These are phyloP conservation scores for Haliclona indistincta DNA, from an alignment of 37 sponge, comb jelly and placozoan species.

Conservation along the genomic window DNA sequence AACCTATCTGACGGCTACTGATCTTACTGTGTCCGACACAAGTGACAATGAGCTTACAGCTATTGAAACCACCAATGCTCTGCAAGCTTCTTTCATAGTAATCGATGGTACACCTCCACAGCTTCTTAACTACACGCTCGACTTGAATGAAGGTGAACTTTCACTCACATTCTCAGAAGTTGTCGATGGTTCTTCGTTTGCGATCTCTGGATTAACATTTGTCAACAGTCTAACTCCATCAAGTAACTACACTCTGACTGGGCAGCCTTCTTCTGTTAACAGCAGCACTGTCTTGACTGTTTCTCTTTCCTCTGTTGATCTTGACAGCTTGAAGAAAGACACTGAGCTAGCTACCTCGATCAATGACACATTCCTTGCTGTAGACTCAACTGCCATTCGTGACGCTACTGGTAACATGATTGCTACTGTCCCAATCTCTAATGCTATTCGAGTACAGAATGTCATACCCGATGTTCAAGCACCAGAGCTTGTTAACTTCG, in stretches of 20 bases:
- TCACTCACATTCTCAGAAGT: constrained; percentile 67
- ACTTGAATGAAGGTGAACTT: constrained; percentile 58
- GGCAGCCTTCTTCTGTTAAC: background rate
- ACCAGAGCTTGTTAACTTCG: constrained; percentile 35
- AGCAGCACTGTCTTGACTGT: constrained; percentile 42
- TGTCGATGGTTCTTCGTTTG: constrained; percentile 43
- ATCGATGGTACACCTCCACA: constrained; percentile 65
- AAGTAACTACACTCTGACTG: constrained; percentile 32
- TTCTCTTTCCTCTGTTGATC: constrained; percentile 33
- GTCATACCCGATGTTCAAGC: constrained; percentile 22
- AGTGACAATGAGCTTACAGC: constrained; percentile 46
- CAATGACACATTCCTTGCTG: constrained; percentile 30
- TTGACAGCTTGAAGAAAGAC: constrained; percentile 43
- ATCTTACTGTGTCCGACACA: constrained; percentile 53
- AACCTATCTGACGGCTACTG: constrained; percentile 58
- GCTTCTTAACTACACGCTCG: constrained; percentile 43
- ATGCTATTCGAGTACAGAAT: constrained; percentile 17
- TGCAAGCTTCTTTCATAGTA: constrained; percentile 38
- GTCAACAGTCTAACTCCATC: constrained; percentile 37
- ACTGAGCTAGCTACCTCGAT: constrained; percentile 29
- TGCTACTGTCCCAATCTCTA: constrained; percentile 2
- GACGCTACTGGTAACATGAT: constrained; percentile 36
- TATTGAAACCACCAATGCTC: constrained; percentile 38
- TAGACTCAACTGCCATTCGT: constrained; percentile 13
- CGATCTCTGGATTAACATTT: constrained; percentile 57